These are phyloP conservation scores for Apteryx mantelli DNA, from an alignment of 2,113 vertebrate genomes.

Conservation along the genomic window DNA sequence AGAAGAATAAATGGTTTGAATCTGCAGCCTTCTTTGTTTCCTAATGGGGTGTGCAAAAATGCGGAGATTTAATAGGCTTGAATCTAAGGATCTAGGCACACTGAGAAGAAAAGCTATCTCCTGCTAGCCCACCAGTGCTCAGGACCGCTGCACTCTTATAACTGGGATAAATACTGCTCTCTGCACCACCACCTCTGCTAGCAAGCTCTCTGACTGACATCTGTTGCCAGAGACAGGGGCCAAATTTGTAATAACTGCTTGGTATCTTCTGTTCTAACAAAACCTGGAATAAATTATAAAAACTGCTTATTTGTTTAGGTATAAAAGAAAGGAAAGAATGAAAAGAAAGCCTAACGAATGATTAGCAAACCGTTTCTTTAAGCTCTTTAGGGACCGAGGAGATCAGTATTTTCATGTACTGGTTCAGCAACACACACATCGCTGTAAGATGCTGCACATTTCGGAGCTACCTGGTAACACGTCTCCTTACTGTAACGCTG, in stretches of 20 bases:
- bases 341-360: constrained; percentile 19
- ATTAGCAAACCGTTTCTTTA: not conserved
- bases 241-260: not conserved
- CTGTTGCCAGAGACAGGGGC: not conserved
- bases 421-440: not conserved
- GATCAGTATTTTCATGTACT: not conserved
- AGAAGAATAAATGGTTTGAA: not conserved
- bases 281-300: not conserved
- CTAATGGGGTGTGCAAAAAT: not conserved
- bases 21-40: not conserved
- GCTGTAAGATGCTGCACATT: accelerated
- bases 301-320: not conserved
- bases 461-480: accelerated
- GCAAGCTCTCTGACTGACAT: not conserved
- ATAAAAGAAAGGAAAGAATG: not conserved
- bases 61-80: not conserved
- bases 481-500: not conserved
- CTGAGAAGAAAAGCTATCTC: not conserved
- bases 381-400: not conserved
- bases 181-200: not conserved
- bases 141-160: accelerated
- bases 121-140: not conserved
- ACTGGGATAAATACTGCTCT: not conserved
- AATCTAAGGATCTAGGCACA: not conserved
- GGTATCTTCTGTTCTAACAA: not conserved